Base-by-base conservation (phyloP, 2,888 invertebrate species). In the Matsumyia berberina region DNA sequence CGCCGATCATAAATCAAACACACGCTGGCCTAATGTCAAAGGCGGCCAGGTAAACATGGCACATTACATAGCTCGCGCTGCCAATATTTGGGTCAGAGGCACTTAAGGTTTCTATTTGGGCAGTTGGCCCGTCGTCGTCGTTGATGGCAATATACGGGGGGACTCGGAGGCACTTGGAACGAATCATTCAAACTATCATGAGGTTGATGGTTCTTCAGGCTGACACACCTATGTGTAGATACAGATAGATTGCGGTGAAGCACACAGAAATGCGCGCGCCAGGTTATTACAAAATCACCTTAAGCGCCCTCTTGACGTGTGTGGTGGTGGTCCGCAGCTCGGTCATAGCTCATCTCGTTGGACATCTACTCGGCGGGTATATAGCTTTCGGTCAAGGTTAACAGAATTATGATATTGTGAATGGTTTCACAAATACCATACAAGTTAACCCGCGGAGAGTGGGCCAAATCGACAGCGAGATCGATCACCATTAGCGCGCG, bases 81-180 rank as follows among this genome's bases (percentile, higher is more conserved):
- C 80, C 74, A 85, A 85, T 80, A 85, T 85, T 85, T 85, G 55
- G 85, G 85, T 85, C 85, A 85, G 80, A 85, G 70, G 80, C 85
- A 85, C 85, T 85, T 85, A 80, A 85, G 76, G 69, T 80, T 85
- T 85, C 76, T 80, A 85, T 85, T 80, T 85, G 74, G 70, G 67
- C 55, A 73, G 77, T 44, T 42, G 66, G 11, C 12, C 8, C 15
- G 35, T 17, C 19, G 31, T 29, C 31, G 9, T 9, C 35, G 24
- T n/a, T 11, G 15, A 31, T 15, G 29, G 44, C 19, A 12, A 42
- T 11, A 53, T 58, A 35, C 24, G 42, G 37, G 62, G 24, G 24
- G 4, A 24, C 4, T 24, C 4, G 24, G 24, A 24, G 24, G 44
- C 42, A 64, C 46, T 72, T 69, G 83, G 73, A 62, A 64, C 57